phyloP scores from a whole-genome alignment of 2,113 vertebrate genomes.

The Carlito syrichta region DNA sequence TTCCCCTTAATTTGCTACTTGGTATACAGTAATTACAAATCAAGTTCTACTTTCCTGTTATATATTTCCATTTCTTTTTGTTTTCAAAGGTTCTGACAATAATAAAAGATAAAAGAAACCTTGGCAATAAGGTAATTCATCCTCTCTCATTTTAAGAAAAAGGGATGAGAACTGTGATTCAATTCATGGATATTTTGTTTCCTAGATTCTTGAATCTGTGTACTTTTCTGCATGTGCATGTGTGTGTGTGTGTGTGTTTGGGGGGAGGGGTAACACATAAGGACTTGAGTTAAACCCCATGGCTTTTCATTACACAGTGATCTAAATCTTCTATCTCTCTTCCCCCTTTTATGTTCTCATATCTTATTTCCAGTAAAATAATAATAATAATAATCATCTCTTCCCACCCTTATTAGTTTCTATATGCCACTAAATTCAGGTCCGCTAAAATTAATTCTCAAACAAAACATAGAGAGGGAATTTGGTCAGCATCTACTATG shows the following conservation, averaged over 20 bases:
- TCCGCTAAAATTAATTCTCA: neutral
- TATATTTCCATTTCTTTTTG: neutral
- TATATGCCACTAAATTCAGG: neutral
- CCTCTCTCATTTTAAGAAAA: neutral
- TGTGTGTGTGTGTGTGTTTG: neutral
- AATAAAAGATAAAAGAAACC: neutral
- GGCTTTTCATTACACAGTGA: neutral
- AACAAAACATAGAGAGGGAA: neutral
- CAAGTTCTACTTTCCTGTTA: neutral
- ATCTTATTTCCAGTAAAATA: neutral
- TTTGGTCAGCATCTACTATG: neutral
- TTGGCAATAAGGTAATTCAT: neutral
- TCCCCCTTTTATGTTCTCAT: neutral
- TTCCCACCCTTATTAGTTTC: neutral
- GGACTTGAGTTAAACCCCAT: too few species aligned
- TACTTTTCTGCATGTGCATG: neutral
- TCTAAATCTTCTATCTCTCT: neutral
- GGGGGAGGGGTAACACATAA: too few species aligned
- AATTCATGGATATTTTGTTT: neutral
- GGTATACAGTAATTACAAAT: neutral
- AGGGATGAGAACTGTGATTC: neutral
- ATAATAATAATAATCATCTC: neutral
- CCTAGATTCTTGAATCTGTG: neutral
- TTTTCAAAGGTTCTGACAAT: conserved; percentile 21
- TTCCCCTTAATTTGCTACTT: neutral